Conservation (phyloP, 1,140 invertebrate genomes). For the Battus philenor region DNA sequence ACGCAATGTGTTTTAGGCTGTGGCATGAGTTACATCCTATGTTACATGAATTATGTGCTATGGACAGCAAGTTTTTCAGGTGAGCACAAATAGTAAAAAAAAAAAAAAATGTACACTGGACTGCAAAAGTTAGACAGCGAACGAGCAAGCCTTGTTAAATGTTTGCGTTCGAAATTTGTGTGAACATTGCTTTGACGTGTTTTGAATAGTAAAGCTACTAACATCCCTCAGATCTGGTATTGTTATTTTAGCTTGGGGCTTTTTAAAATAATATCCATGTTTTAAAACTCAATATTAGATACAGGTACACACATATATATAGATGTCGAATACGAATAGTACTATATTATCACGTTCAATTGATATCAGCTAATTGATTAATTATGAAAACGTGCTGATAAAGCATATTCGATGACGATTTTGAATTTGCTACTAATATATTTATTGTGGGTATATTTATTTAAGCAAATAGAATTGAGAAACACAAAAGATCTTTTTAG, state of each 20-base stretch:
- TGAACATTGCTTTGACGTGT: conserved; percentile 53
- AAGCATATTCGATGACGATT: too few species aligned
- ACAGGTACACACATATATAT: too few species aligned
- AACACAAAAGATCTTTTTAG: too few species aligned
- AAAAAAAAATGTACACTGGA: conserved; percentile 47
- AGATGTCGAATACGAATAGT: too few species aligned
- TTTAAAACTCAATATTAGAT: too few species aligned
- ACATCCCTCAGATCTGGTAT: conserved; percentile 12
- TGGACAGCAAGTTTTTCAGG: conserved; percentile 40
- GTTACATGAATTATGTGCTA: conserved; percentile 12
- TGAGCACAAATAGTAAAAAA: conserved; percentile 42
- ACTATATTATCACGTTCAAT: too few species aligned
- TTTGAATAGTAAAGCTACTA: conserved; percentile 31
- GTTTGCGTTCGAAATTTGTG: conserved; percentile 46
- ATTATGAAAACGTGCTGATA: too few species aligned
- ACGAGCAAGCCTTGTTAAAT: conserved; percentile 24
- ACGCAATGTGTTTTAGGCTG: conserved; percentile 7
- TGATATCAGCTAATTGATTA: too few species aligned
- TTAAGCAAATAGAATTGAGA: too few species aligned
- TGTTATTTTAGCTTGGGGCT: background rate
- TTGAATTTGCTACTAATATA: too few species aligned
- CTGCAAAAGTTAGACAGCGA: conserved; percentile 14
- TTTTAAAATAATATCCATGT: too few species aligned
- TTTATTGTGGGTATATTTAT: too few species aligned
- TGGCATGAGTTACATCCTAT: conserved; percentile 4